Base-by-base conservation (phyloP, 2,113 vertebrate species). In the Cyrtonyx montezumae region DNA sequence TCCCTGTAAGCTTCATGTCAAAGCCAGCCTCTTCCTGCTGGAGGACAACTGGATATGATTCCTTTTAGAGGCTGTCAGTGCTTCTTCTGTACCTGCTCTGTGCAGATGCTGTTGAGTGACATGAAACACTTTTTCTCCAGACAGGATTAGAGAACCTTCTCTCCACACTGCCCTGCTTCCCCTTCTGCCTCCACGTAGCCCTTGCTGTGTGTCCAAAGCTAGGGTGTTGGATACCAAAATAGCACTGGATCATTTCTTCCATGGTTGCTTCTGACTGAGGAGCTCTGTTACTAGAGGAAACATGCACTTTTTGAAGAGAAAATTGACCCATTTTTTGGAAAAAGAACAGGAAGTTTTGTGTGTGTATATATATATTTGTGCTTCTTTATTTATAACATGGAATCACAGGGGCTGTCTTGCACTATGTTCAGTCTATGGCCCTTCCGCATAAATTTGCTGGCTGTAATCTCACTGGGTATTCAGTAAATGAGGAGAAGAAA, bases 51-150 rank as follows among this genome's bases (percentile, higher is more conserved):
- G 89, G 21, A 65, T 61, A 84, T 0, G 11, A 87, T 91, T 87
- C 80, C 92, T 85, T 96, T 93, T 91, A 78, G 93, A 86, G 66
- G 83, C 92, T 97, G 95, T 97, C 96, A 96, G 75, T 91, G n/a
- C 95, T 88, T 83, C 85, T 91, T 78, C 87, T 20, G 8, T 62
- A 53, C 13, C 88, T 92, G 88, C 92, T 68, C 89, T 13, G 59
- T 51, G 81, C 91, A 95, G 94, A 95, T 97, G 94, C 92, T 90
- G 95, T 63, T 96, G 97, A 96, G 90, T 95, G 96, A 96, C 49
- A 66, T 0, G 43, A 95, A 96, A 93, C 87, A 88, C 95, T 96
- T 95, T 88, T 94, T 82, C 91, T 73, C 79, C 91, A 68, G 53
- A 74, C 78, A 67, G 88, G 76, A 93, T 95, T 90, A 95, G 87